phyloP scores from a whole-genome alignment of 2,113 vertebrate species.

The Chaetodon trifascialis region DNA sequence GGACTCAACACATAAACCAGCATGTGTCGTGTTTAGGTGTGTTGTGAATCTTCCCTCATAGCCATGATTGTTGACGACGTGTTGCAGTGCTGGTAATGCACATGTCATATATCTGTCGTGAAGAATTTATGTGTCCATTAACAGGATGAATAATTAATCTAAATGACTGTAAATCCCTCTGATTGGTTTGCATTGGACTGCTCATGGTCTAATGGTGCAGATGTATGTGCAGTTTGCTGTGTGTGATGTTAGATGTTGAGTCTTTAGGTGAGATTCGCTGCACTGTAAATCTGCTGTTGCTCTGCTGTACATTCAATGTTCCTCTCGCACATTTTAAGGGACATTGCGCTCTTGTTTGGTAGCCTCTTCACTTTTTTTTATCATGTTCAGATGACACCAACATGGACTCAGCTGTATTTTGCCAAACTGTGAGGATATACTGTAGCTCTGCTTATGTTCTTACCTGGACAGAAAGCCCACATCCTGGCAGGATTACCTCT shows the following conservation, averaged over 20 bases:
- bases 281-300: constrained; percentile 45
- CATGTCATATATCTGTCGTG: background rate
- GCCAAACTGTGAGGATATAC: constrained; percentile 30
- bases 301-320: constrained; percentile 29
- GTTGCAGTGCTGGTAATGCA: background rate
- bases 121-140: constrained; percentile 21
- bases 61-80: constrained; percentile 1
- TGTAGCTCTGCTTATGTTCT: constrained; percentile 10
- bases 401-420: constrained; percentile 19
- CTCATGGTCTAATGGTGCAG: background rate
- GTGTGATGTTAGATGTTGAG: constrained; percentile 4
- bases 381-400: background rate
- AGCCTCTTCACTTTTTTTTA: background rate
- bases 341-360: constrained; percentile 21
- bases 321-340: constrained; percentile 26
- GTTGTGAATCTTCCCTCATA: background rate
- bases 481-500: constrained; percentile 14
- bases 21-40: constrained; percentile 30
- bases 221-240: background rate
- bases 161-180: background rate
- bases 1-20: constrained; percentile 29
- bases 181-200: background rate
- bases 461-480: constrained; percentile 5
- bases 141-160: constrained; percentile 20
- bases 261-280: background rate